phyloP scores from a whole-genome alignment of 2,888 invertebrate genomes.

The Dasysyrphus albostriatus region DNA sequence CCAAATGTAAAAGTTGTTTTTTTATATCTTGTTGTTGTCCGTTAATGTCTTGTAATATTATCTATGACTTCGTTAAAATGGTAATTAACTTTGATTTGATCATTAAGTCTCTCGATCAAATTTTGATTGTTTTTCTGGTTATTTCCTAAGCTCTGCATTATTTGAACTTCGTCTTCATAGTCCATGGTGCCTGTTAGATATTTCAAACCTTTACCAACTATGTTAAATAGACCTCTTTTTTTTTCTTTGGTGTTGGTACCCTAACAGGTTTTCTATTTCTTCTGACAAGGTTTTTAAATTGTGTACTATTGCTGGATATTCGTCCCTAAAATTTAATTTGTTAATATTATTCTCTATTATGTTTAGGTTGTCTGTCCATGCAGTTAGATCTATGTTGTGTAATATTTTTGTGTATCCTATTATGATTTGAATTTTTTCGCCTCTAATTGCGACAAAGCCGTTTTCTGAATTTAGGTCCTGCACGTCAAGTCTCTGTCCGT shows the following conservation, averaged over 20 bases:
- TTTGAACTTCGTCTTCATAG: conserved; percentile 8
- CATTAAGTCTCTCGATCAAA: not conserved
- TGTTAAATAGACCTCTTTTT: not conserved
- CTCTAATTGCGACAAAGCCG: not conserved
- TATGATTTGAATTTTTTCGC: too few relatives aligned
- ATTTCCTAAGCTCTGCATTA: not conserved
- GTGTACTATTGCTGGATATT: too few relatives aligned
- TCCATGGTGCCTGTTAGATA: conserved; percentile 15
- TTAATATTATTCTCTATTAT: too few relatives aligned
- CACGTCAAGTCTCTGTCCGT: not conserved
- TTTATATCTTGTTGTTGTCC: not conserved
- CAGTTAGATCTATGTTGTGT: too few relatives aligned
- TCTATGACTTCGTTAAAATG: too few relatives aligned
- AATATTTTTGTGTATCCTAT: too few relatives aligned
- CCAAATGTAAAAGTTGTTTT: not conserved
- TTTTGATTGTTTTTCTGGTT: not conserved
- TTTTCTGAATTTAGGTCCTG: conserved; percentile 1
- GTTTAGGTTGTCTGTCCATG: too few relatives aligned
- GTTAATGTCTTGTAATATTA: too few relatives aligned
- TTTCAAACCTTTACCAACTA: conserved; percentile 11
- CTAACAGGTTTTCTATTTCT: too few relatives aligned
- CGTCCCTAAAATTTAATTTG: not conserved
- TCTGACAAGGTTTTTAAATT: too few relatives aligned
- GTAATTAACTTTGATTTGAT: not conserved
- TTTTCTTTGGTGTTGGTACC: too few relatives aligned